phyloP scores from a whole-genome alignment of 2,888 invertebrate genomes.

The Athalia rosae region DNA sequence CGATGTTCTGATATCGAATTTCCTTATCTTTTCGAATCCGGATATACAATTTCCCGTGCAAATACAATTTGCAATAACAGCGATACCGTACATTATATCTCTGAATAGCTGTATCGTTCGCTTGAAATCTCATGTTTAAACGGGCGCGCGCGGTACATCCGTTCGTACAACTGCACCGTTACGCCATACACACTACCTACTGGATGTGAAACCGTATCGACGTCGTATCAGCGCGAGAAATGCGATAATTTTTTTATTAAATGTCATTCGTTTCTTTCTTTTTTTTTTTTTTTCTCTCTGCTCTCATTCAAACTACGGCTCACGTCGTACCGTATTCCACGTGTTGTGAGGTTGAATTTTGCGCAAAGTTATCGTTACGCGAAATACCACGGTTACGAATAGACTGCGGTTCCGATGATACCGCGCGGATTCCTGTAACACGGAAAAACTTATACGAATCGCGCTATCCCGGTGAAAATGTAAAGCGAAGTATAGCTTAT shows the following conservation, averaged over 20 bases:
- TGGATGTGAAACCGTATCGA: no score
- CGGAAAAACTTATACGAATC: neutral
- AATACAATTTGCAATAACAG: conserved; percentile 38
- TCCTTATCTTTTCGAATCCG: conserved; percentile 22
- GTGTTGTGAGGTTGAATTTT: no score
- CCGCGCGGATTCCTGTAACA: neutral
- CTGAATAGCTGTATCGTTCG: neutral
- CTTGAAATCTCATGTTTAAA: conserved; percentile 25
- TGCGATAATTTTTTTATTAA: no score
- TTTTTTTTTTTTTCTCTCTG: no score
- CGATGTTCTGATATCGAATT: conserved; percentile 26
- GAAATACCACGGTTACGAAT: no score
- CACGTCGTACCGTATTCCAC: no score
- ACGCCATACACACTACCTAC: no score
- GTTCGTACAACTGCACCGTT: neutral
- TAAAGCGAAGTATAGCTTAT: neutral
- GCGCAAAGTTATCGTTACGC: no score
- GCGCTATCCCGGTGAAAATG: neutral
- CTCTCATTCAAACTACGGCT: no score
- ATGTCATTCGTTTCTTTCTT: no score
- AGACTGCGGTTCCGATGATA: no score
- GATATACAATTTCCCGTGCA: conserved; percentile 36
- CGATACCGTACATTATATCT: neutral
- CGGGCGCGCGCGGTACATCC: conserved; percentile 14
- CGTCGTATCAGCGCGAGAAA: no score